Evolutionary conservation across 2,797 vertebrate genomes (phyloP).

Genomic region (Sebastiscus albofasciatus): DNA sequence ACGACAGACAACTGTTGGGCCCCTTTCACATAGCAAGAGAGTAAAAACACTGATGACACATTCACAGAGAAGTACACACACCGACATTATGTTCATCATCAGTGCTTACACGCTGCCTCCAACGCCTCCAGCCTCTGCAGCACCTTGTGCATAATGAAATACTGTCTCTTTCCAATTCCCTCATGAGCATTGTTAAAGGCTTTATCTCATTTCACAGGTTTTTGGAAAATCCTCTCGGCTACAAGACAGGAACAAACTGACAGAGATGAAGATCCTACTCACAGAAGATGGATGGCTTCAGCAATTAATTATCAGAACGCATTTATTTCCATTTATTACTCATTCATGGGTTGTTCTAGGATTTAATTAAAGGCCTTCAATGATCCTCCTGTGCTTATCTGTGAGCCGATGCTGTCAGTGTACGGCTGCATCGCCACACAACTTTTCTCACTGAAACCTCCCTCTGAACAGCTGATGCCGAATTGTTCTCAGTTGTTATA

Average conservation of each 20-base stretch:
- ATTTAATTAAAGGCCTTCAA: slow-evolving; percentile 54
- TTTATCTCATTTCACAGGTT: slow-evolving; percentile 15
- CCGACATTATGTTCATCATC: not conserved
- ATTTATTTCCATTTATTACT: slow-evolving; percentile 5
- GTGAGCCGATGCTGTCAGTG: not conserved
- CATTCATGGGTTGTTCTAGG: slow-evolving; percentile 10
- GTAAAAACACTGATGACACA: slow-evolving; percentile 1
- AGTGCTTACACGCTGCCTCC: not conserved
- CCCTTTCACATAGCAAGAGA: not conserved
- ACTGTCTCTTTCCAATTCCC: not conserved
- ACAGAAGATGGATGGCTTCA: not conserved
- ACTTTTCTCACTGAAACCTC: not conserved
- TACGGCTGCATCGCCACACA: not conserved
- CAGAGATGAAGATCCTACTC: not conserved
- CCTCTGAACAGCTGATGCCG: not conserved
- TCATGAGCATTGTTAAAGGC: not conserved
- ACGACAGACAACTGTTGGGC: not conserved
- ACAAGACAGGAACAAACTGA: not conserved
- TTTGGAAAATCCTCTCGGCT: slow-evolving; percentile 1
- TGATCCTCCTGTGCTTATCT: not conserved
- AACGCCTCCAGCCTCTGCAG: not conserved
- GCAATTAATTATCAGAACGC: slow-evolving; percentile 8
- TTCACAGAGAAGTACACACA: not conserved
- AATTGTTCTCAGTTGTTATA: not conserved
- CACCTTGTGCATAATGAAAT: slow-evolving; percentile 17